phyloP scores from a whole-genome alignment of 2,797 vertebrate species.

The Simalia tracyae region DNA sequence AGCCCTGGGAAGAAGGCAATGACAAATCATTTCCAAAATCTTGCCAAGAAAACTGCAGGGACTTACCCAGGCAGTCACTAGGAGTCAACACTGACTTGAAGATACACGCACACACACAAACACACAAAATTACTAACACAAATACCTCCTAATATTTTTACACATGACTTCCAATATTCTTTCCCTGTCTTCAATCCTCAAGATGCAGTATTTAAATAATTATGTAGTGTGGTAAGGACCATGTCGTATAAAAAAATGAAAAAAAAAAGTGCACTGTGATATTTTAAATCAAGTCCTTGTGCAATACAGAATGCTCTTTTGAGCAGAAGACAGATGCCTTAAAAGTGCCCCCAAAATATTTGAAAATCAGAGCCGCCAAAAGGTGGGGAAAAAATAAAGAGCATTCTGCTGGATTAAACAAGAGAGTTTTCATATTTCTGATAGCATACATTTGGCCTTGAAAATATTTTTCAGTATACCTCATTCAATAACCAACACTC shows the following conservation, averaged over 20 bases:
- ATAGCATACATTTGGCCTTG: background rate
- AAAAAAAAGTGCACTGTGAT: background rate
- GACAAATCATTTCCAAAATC: background rate
- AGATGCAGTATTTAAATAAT: background rate
- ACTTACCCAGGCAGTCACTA: too few relatives aligned
- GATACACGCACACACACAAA: too few relatives aligned
- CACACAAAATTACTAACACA: background rate
- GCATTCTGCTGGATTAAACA: background rate
- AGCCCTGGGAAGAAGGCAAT: background rate
- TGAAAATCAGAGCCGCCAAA: background rate
- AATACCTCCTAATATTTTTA: background rate
- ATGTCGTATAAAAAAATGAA: background rate
- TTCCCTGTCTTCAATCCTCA: background rate
- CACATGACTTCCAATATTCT: background rate
- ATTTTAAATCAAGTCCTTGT: background rate
- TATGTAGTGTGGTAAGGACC: background rate
- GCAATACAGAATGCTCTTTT: background rate
- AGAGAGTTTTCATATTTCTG: background rate
- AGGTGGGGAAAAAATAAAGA: background rate
- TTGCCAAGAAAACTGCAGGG: too few relatives aligned
- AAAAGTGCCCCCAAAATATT: background rate
- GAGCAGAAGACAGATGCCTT: background rate
- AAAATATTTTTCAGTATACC: background rate
- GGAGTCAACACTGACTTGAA: background rate
- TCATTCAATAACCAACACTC: background rate